These are phyloP conservation scores for Odontothrips loti DNA, from an alignment of 2,888 invertebrate genomes.

Conservation along the genomic window DNA sequence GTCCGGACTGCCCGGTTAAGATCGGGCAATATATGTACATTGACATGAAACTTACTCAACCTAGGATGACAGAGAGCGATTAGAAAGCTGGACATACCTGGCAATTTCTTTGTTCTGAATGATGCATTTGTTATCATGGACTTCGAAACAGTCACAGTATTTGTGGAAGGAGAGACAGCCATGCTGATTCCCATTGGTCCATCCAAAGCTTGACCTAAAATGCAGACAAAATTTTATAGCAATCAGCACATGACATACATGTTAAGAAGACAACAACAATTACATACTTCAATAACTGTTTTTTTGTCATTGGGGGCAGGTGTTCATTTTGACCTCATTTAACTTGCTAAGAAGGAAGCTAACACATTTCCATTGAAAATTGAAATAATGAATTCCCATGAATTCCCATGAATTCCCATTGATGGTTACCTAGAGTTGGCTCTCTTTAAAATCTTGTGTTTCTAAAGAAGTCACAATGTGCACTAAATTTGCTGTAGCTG, in stretches of 20 bases:
- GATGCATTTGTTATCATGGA: constrained; percentile 98
- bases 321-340: no score
- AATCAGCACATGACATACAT: constrained; percentile 31
- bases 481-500: background rate
- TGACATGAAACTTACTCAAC: no score
- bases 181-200: constrained; percentile 79
- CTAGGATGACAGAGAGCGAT: no score
- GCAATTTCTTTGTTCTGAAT: constrained; percentile 93
- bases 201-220: constrained; percentile 67
- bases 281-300: background rate
- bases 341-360: background rate
- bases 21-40: no score
- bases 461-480: background rate
- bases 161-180: constrained; percentile 67
- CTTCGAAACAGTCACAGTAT: constrained; percentile 72
- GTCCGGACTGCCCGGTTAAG: no score
- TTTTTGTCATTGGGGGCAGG: background rate
- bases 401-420: no score
- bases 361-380: background rate
- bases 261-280: constrained; percentile 33
- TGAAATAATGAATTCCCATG: background rate
- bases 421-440: background rate
- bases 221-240: constrained; percentile 31
- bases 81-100: constrained; percentile 58
- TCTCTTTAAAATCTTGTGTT: background rate